Base-by-base conservation (phyloP, 2,888 invertebrate species). In the Dryococelus australis region DNA sequence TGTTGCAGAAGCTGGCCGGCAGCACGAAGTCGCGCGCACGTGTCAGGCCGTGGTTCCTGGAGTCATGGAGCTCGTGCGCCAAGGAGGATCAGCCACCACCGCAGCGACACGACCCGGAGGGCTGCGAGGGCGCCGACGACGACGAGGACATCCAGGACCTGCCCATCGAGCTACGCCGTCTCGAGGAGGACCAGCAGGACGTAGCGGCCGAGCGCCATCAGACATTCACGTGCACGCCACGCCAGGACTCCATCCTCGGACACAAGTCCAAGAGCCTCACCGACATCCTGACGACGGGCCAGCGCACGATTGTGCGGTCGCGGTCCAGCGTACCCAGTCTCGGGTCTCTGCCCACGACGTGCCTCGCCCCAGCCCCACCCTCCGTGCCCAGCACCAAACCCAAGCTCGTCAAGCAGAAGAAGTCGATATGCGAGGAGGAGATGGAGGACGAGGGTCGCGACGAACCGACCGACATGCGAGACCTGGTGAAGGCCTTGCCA, bases 241-340 rank as follows among this genome's bases (percentile, higher is more conserved):
- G 89, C 43, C 65, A 88, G 53, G 90, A 90, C 12, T 53, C 87
- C 47, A 79, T 87, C 35, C 88, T 89, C 47, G 88, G 87, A 85
- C 93, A 96, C 86, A 97, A 97, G 91, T 97, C 97, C 8, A 95
- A 96, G 91, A 97, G 97, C 91, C 94, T 98, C 90, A 96, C 96
- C 87, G 97, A 97, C 91, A 97, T 97, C 88, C 94, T 96, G 86
- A 96, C 96, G 89, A 94, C 95, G 87, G 96, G 97, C 90, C 94
- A 95, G 89, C 94, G 95, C 87, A 94, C 95, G 89, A 94, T 96
- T 88, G 95, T 96, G 20, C 94, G 96, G 89, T 96, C 97, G 24
- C 94, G 96, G 88, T 97, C 96, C 24, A 96, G 96, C 92, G 94
- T 96, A 86, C 96, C 96, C 24, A 96, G 96, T 90, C 93, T 96